Conservation (phyloP, 1,140 invertebrate species). For the Lutraria rhynchaena region DNA sequence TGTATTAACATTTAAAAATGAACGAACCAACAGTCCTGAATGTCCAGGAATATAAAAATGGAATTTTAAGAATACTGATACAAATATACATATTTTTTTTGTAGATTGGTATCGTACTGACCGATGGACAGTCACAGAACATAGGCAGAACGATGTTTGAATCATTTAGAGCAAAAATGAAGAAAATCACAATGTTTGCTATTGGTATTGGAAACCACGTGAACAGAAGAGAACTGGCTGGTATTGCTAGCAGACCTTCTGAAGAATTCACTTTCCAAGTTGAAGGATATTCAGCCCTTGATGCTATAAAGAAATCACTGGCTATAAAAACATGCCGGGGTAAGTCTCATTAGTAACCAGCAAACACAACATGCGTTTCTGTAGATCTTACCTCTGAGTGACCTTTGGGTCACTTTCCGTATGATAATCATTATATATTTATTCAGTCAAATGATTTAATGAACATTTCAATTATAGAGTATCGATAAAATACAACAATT, state of each 20-base stretch:
- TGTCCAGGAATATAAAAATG: too few relatives aligned
- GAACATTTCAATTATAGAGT: too few relatives aligned
- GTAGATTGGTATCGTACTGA: conserved; percentile 71
- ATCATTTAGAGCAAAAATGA: conserved; percentile 62
- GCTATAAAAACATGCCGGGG: conserved; percentile 72
- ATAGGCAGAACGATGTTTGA: conserved; percentile 67
- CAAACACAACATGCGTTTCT: too few relatives aligned
- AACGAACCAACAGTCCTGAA: too few relatives aligned
- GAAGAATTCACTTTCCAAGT: conserved; percentile 67
- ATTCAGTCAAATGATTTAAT: too few relatives aligned
- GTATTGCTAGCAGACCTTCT: conserved; percentile 66
- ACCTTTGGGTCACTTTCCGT: too few relatives aligned
- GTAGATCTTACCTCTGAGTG: too few relatives aligned
- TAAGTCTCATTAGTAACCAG: conserved; percentile 45
- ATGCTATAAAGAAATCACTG: conserved; percentile 66
- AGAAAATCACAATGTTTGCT: conserved; percentile 70
- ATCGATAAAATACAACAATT: too few relatives aligned
- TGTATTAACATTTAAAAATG: too few relatives aligned
- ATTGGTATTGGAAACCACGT: conserved; percentile 70
- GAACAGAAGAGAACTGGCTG: conserved; percentile 64
- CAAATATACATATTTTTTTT: neutral
- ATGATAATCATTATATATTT: too few relatives aligned
- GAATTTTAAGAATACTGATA: too few relatives aligned
- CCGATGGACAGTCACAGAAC: conserved; percentile 74
- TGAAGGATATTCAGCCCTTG: conserved; percentile 64